Base-by-base conservation (phyloP, 2,797 vertebrate genomes). In the Coregonus ussuriensis region DNA sequence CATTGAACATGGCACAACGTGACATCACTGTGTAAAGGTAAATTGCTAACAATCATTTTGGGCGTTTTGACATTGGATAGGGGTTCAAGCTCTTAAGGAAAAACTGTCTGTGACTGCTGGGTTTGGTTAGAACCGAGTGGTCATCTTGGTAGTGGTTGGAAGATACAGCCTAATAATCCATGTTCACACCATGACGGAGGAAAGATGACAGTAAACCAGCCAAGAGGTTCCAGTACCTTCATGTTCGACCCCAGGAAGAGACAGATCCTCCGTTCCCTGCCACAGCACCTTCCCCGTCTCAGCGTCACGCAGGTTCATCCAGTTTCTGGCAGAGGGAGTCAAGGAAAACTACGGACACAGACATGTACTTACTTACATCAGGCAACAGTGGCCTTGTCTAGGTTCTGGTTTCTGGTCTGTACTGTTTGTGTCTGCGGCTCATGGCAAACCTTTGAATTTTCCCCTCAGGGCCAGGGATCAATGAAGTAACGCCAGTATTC, bases 291-390 rank as follows among this genome's bases (percentile, higher is more conserved):
- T 99, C 59, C 98, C 98, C 0, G 96, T 98, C 87, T 99, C 98
- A 21, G 97, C 97, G 93, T 99, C 98, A 56, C 98, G 95, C 76
- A 99, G 96, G 84, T 99, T 99, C 98, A 99, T 99, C 97, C 98
- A 99, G 82, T 99, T 99, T 94, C 98, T 99, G 91, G 74, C 89
- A 83, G 37, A 52, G 2, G 63, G 16, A 2, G 85, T 91, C 84
- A 88, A 91, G 84, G 7, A 75, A 35, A 71, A 72, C 59, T 21
- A 74, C 29, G 41, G 41, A 77, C 41, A 54, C 21, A 53, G 13
- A n/a, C n/a, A 37, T 52, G 33, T 9, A 67, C 21, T 18, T 59
- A 2, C 21, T 35, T 59, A 9, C 41, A 47, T 11, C 41, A 13
- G 56, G n/a, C 18, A 59, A 5, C 56, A 18, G 56, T 59, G 21